Percentiles rank a stretch among this genome's conserved stretches.
These are phyloP conservation scores for Platycheirus rosarum DNA, from an alignment of 2,888 invertebrate species.

Conservation along the genomic window DNA sequence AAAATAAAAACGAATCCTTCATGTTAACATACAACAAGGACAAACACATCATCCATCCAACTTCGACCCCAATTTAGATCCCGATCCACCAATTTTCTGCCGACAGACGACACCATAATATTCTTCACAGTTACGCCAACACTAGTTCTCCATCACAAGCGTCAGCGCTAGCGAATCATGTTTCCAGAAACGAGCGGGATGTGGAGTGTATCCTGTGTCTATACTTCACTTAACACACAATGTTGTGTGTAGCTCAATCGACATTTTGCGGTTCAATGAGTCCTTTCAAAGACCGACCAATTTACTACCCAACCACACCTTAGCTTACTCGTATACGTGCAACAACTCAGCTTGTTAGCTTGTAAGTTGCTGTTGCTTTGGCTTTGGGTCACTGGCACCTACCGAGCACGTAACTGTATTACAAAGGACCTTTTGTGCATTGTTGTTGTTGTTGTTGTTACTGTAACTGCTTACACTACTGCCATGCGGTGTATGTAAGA, in stretches of 20 bases:
- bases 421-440: conserved; percentile 50
- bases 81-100: no score
- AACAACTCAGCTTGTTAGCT: conserved; percentile 54
- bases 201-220: conserved; percentile 18
- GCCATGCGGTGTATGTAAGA: neutral
- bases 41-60: conserved; percentile 11
- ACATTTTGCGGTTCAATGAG: conserved; percentile 74
- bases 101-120: conserved; percentile 26
- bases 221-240: conserved; percentile 69
- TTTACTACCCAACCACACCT: conserved; percentile 66
- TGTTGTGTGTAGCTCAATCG: conserved; percentile 63
- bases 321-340: conserved; percentile 50
- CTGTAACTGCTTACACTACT: no score
- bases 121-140: conserved; percentile 21
- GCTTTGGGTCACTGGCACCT: conserved; percentile 71
- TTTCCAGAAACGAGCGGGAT: neutral
- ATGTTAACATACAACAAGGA: conserved; percentile 10
- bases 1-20: conserved; percentile 4
- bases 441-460: neutral
- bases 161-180: neutral
- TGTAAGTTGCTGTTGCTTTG: conserved; percentile 35
- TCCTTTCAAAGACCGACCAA: conserved; percentile 68
- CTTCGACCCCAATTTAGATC: neutral
- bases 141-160: conserved; percentile 2
- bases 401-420: conserved; percentile 55